A percentile compares a stretch with the other conserved stretches of the same genome.
Conservation (phyloP, 2,797 vertebrate species). For the Falco cherrug region DNA sequence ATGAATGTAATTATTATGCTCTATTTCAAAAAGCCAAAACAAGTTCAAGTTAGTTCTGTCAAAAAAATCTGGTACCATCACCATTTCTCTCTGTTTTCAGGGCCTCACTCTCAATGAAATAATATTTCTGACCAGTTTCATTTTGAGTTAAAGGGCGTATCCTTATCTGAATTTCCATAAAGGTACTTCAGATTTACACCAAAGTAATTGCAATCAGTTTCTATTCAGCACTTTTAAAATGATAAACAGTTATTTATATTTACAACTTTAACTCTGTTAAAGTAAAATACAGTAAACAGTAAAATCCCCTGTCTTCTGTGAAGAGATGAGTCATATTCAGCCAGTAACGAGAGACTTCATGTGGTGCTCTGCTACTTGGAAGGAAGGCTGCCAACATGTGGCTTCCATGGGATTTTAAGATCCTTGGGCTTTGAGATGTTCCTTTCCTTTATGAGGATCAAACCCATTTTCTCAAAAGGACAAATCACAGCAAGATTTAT, state of each 20-base stretch:
- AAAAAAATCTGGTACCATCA: not conserved
- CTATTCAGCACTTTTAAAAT: not conserved
- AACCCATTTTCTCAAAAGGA: not conserved
- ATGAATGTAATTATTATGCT: conserved; percentile 61
- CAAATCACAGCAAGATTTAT: not conserved
- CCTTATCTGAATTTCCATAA: not conserved
- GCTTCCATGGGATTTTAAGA: not conserved
- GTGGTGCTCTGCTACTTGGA: not conserved
- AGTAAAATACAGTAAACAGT: not conserved
- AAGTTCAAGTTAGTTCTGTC: not conserved
- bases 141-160: not conserved
- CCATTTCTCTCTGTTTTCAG: not conserved
- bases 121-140: not conserved
- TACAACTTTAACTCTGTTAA: not conserved
- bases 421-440: not conserved
- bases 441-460: not conserved
- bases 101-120: not conserved
- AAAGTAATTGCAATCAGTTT: not conserved
- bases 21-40: conserved; percentile 50
- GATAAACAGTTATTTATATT: not conserved
- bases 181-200: not conserved
- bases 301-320: not conserved
- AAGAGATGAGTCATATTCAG: not conserved
- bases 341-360: not conserved
- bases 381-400: not conserved